Evolutionary conservation across 2,797 vertebrate genomes (phyloP), one percentile per base, ranked within the genome.

Genomic region (Aselliscus stoliczkanus): DNA sequence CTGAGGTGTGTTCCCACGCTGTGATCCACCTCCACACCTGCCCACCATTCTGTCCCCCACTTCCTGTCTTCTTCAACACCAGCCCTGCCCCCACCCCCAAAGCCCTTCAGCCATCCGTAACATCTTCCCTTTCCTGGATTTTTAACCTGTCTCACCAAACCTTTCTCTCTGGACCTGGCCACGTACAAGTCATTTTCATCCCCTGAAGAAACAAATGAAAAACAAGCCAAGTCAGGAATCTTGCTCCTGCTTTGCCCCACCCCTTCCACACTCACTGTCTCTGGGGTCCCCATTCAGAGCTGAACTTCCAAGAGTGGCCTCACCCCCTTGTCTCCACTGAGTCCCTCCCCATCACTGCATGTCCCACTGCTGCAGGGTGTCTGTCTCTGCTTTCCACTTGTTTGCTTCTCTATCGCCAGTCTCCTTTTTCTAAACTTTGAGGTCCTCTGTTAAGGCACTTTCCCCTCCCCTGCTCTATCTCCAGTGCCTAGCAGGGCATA

Each of bases 21-120:
- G 8, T 0, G 6, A 21, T 21, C 62, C 23, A 0, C 54, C 23
- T 34, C 7, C 15, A 13, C 27, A 1, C 2, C 17, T 23, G 11
- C 31, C 31, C 31, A 8, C 13, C 50, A 9, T 7, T 39, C 50
- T 65, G 23, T 75, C 31, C 34, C 31, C 8, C 3, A 23, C 23
- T 44, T 44, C 31, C 1, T 0, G 3, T 31, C 27, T 29, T 37
- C 13, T 37, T 75, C 65, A 34, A 0, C 6, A 3, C 17, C 1
- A 2, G 47, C 31, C 25, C 5, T 37, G 15, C 18, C 67, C 27
- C 76, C 8, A 1, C 7, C 62, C 31, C 31, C 5, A 0, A 0
- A 0, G 21, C n/a, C 56, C 34, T 58, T 34, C 31, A 27, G 37
- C n/a, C 23, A 7, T 34, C 52, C 47, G 25, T 11, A 34, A 18